phyloP scores from a whole-genome alignment of 2,113 vertebrate species.

The Archocentrus centrarchus region DNA sequence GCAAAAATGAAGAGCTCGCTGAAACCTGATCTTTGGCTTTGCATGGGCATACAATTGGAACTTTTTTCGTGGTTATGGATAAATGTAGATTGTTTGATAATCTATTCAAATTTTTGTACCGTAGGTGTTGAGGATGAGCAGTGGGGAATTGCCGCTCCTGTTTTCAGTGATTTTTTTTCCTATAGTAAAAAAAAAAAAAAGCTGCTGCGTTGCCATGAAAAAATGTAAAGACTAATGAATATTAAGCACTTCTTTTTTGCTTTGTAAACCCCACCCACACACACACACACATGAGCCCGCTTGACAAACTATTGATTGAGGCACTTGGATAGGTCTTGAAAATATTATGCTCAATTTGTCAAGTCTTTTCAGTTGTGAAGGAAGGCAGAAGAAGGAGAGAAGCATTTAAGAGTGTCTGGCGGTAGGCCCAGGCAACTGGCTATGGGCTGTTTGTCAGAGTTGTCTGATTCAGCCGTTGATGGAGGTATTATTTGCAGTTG shows the following conservation, averaged over 20 bases:
- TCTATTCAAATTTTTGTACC: not conserved
- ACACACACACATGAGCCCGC: not conserved
- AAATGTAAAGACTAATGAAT: conserved; percentile 21
- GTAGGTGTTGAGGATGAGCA: not conserved
- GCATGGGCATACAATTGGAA: not conserved
- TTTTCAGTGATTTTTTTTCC: not conserved
- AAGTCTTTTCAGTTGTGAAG: conserved; percentile 38
- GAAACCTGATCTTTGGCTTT: not conserved
- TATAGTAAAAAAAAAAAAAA: not conserved
- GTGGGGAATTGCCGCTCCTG: not conserved
- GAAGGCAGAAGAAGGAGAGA: conserved; percentile 25
- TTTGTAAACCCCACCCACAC: not conserved
- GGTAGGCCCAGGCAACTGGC: conserved; percentile 43
- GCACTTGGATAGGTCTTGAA: conserved; percentile 34
- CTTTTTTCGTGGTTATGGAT: not conserved
- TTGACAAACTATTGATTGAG: conserved; percentile 28
- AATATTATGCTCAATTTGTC: conserved; percentile 49
- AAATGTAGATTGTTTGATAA: not conserved
- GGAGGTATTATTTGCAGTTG: conserved; percentile 68
- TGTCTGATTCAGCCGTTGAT: conserved; percentile 54
- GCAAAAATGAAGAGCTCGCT: not conserved
- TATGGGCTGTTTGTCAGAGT: conserved; percentile 57
- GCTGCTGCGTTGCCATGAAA: not conserved
- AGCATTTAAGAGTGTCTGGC: conserved; percentile 42
- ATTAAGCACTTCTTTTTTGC: not conserved